Percentiles rank a stretch among this genome's conserved stretches.
phyloP scores from a whole-genome alignment of 1,140 invertebrate genomes.

The Limonius californicus region DNA sequence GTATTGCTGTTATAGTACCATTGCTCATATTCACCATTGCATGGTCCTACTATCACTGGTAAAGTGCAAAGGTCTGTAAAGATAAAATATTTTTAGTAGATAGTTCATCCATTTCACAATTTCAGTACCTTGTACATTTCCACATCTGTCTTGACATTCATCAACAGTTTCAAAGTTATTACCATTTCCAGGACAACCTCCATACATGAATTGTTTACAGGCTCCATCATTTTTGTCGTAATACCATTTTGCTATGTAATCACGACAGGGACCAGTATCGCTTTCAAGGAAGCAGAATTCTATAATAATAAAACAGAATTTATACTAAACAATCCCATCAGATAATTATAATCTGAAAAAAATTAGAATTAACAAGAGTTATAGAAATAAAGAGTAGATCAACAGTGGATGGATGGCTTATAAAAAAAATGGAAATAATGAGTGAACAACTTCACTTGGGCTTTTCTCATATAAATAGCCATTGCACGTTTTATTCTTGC shows the following conservation, averaged over 20 bases:
- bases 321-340: no score
- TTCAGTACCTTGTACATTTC: conserved; percentile 61
- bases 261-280: conserved; percentile 71
- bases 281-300: conserved; percentile 7
- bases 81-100: conserved; percentile 18
- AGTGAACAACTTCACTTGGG: no score
- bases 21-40: conserved; percentile 59
- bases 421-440: no score
- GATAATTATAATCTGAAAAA: no score
- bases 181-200: conserved; percentile 75
- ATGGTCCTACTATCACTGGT: conserved; percentile 69
- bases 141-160: conserved; percentile 64
- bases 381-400: no score
- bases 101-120: background rate
- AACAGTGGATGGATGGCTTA: no score
- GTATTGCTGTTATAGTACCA: conserved; percentile 71
- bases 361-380: no score
- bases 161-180: conserved; percentile 73
- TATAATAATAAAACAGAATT: no score
- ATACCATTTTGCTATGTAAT: conserved; percentile 78
- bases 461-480: no score
- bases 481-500: no score
- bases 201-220: conserved; percentile 77
- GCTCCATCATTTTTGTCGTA: conserved; percentile 69
- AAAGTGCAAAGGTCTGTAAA: conserved; percentile 65